These are phyloP conservation scores for Cichlasoma orientale DNA, from an alignment of 2,797 vertebrate genomes.

Conservation along the genomic window DNA sequence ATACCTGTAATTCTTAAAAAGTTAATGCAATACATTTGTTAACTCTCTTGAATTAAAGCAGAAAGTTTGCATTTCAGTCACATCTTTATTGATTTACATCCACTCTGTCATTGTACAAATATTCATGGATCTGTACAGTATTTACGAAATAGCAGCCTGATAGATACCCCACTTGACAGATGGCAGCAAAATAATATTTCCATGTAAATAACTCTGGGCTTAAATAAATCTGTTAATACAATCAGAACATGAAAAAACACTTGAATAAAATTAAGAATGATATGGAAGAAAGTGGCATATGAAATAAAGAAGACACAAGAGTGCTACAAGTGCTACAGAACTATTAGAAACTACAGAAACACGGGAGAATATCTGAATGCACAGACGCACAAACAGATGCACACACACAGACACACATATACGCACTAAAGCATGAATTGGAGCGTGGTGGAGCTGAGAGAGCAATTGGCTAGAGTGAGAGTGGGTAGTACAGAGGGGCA, in stretches of 20 bases:
- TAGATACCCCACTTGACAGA: background rate
- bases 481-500: slow-evolving; percentile 69
- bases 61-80: background rate
- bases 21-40: background rate
- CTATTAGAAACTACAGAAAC: background rate
- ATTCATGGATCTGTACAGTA: background rate
- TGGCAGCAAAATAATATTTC: background rate
- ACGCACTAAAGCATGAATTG: slow-evolving; percentile 55
- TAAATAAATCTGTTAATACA: background rate
- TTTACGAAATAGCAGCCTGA: background rate
- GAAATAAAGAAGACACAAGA: too few relatives aligned
- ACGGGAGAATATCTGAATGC: background rate
- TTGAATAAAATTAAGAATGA: background rate
- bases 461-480: slow-evolving; percentile 36
- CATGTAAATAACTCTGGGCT: background rate
- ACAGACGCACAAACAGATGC: background rate
- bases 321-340: background rate
- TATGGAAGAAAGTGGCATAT: background rate
- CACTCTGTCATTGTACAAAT: background rate
- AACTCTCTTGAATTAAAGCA: background rate
- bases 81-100: background rate
- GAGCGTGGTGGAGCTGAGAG: slow-evolving; percentile 57
- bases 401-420: background rate
- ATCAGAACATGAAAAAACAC: background rate
- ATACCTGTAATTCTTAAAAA: too few relatives aligned